phyloP scores from a whole-genome alignment of 2,888 invertebrate genomes.

The Caenorhabditis japonica region DNA sequence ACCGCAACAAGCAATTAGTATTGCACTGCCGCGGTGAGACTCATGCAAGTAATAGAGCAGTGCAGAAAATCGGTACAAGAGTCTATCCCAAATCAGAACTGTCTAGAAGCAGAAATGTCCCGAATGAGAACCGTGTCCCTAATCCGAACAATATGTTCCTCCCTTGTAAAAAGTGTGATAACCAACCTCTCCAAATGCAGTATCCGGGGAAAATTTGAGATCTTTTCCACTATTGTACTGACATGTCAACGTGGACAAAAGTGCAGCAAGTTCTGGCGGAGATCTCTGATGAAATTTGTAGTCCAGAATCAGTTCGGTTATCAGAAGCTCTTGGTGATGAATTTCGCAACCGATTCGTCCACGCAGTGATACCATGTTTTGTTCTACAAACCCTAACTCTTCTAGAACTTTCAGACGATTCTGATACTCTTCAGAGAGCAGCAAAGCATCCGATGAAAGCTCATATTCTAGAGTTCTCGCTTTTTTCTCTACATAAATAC shows the following conservation, averaged over 20 bases:
- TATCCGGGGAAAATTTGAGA: constrained; percentile 43
- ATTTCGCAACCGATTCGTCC: constrained; percentile 81
- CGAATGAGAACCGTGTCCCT: too few relatives aligned
- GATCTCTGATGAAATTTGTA: constrained; percentile 85
- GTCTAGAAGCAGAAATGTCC: too few relatives aligned
- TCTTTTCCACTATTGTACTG: constrained; percentile 83
- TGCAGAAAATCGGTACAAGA: too few relatives aligned
- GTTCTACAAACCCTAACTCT: constrained; percentile 85
- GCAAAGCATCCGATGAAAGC: constrained; percentile 88
- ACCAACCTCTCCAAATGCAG: constrained; percentile 55
- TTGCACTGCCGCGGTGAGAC: too few relatives aligned
- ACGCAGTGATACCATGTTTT: constrained; percentile 84
- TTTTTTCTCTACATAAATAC: constrained; percentile 79
- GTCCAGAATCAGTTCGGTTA: constrained; percentile 92
- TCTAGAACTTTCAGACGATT: constrained; percentile 83
- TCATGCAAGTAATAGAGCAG: too few relatives aligned
- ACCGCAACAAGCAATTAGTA: too few relatives aligned
- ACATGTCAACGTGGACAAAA: constrained; percentile 92
- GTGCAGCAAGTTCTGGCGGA: constrained; percentile 89
- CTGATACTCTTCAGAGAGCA: constrained; percentile 90
- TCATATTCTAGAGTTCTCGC: constrained; percentile 85
- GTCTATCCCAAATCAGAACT: too few relatives aligned
- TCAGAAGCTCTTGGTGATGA: constrained; percentile 82
- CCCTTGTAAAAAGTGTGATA: too few relatives aligned
- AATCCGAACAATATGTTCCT: too few relatives aligned